Evolutionary conservation across 2,797 vertebrate genomes (phyloP).

Genomic region (Nasua narica): DNA sequence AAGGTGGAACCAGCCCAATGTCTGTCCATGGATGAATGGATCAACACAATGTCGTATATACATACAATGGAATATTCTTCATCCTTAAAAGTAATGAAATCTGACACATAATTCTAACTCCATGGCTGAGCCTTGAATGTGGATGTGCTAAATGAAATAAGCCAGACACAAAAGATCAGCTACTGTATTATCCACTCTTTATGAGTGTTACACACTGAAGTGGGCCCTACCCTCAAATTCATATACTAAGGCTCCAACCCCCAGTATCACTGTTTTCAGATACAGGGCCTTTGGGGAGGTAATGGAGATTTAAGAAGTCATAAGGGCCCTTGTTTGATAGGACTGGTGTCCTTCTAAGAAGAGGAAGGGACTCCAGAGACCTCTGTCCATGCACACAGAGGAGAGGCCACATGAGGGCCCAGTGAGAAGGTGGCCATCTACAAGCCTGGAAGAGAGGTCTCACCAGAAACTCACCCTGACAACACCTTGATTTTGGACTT

Average conservation of each 20-base stretch:
- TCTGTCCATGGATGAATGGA: not conserved
- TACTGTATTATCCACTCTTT: not conserved
- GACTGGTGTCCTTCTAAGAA: not conserved
- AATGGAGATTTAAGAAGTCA: not conserved
- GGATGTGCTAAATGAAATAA: not conserved
- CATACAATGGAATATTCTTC: not conserved
- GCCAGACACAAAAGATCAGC: not conserved
- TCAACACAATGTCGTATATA: too few species aligned
- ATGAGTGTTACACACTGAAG: not conserved
- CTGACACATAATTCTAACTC: not conserved
- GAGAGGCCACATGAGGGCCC: too few species aligned
- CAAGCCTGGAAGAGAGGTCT: not conserved
- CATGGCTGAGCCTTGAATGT: too few species aligned
- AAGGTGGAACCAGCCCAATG: not conserved
- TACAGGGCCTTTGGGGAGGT: not conserved
- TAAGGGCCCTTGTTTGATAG: not conserved
- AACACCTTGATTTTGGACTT: not conserved
- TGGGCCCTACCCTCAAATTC: fast-evolving
- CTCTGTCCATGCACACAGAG: not conserved
- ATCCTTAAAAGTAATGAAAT: not conserved
- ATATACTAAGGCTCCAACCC: fast-evolving
- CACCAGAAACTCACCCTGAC: not conserved
- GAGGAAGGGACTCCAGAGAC: not conserved
- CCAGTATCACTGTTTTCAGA: not conserved
- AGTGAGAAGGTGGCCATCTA: not conserved